These are phyloP conservation scores for Naso thynnoides DNA, from an alignment of 2,797 vertebrate species.

Conservation along the genomic window DNA sequence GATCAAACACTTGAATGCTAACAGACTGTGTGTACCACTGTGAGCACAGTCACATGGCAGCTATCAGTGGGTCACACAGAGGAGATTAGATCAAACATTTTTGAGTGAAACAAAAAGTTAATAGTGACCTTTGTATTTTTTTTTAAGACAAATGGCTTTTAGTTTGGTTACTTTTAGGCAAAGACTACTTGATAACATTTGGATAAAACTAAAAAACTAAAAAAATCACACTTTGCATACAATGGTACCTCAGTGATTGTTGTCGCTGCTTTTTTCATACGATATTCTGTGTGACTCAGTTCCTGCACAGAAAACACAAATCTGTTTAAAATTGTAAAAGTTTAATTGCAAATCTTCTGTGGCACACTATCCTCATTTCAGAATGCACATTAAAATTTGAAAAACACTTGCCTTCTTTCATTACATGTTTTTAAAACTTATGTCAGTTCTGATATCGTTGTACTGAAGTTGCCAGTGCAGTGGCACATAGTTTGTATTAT, in stretches of 20 bases:
- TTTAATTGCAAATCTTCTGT: neutral
- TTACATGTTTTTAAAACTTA: neutral
- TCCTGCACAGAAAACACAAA: conserved; percentile 51
- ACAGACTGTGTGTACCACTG: neutral
- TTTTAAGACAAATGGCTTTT: no score
- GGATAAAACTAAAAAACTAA: no score
- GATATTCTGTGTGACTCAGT: conserved; percentile 47
- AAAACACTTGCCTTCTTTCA: neutral
- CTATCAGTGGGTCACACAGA: no score
- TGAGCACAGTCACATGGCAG: no score
- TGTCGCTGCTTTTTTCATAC: conserved; percentile 27
- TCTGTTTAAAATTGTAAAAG: neutral
- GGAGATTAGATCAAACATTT: no score
- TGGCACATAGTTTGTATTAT: no score
- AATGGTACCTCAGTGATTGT: conserved; percentile 45
- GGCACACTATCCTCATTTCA: neutral
- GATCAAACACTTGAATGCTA: neutral
- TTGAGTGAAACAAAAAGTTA: no score
- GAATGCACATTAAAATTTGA: neutral
- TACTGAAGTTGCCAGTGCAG: neutral
- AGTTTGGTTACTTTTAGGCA: no score
- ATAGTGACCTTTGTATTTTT: no score
- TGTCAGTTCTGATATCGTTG: neutral
- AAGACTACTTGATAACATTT: no score
- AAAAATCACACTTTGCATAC: neutral